Evolutionary conservation across 2,113 vertebrate species (phyloP).

Genomic region (Bubo blakistoni): DNA sequence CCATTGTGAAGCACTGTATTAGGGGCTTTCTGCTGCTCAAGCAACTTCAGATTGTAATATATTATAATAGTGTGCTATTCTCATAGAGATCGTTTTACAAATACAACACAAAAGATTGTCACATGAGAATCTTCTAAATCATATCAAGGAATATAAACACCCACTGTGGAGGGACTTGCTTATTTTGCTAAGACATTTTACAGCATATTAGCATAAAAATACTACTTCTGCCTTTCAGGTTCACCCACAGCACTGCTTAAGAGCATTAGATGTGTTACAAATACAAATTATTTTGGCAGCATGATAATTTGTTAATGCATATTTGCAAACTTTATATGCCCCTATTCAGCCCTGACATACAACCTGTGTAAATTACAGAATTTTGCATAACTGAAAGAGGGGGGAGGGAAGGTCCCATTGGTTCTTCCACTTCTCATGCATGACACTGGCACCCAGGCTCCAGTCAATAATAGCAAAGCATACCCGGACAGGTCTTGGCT

Average conservation of each 20-base stretch:
- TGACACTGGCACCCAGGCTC: neutral
- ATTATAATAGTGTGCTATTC: slow-evolving; percentile 57
- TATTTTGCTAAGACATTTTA: slow-evolving; percentile 65
- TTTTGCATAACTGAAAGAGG: neutral
- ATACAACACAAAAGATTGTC: slow-evolving; percentile 65
- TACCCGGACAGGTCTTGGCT: neutral
- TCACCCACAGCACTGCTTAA: slow-evolving; percentile 39
- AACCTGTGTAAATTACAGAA: slow-evolving; percentile 6
- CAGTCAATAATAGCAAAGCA: neutral
- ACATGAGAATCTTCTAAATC: slow-evolving; percentile 60
- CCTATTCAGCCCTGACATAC: neutral
- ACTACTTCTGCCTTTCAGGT: slow-evolving; percentile 63
- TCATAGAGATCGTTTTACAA: slow-evolving; percentile 64
- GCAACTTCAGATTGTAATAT: slow-evolving; percentile 60
- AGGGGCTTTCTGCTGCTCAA: slow-evolving; percentile 65
- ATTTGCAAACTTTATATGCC: slow-evolving; percentile 42
- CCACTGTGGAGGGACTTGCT: slow-evolving; percentile 35
- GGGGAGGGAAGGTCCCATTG: neutral
- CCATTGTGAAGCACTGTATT: slow-evolving; percentile 47
- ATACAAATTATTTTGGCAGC: slow-evolving; percentile 43
- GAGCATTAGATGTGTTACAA: slow-evolving; percentile 36
- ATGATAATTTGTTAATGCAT: slow-evolving; percentile 37
- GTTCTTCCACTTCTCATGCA: neutral
- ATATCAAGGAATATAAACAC: slow-evolving; percentile 66
- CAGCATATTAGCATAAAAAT: slow-evolving; percentile 65